Percentiles rank a stretch among this genome's conserved stretches.
Conservation (phyloP, 2,113 vertebrate genomes). For the Alexandromys fortis region DNA sequence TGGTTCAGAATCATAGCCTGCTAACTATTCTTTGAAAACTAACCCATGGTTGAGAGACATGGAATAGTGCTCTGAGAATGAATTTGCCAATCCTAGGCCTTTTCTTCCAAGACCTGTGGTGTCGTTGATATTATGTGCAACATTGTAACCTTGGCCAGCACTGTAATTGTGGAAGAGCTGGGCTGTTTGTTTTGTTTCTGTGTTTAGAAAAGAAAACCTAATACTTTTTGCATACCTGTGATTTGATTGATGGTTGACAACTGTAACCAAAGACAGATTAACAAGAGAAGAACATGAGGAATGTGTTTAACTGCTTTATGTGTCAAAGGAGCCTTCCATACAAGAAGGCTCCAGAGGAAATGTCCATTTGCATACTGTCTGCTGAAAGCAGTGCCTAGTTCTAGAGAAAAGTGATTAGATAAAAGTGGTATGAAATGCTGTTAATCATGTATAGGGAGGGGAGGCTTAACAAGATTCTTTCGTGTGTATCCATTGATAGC, state of each 20-base stretch:
- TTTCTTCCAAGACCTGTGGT: background rate
- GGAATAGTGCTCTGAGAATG: background rate
- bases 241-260: background rate
- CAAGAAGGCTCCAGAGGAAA: background rate
- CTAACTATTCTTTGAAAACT: constrained; percentile 37
- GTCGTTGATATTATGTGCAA: background rate
- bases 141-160: background rate
- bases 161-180: background rate
- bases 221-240: background rate
- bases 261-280: background rate
- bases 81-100: background rate
- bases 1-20: background rate
- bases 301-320: background rate
- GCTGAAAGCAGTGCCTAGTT: background rate
- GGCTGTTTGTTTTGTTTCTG: background rate
- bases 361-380: background rate
- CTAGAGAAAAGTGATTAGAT: background rate
- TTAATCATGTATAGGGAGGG: background rate
- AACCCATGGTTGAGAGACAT: background rate
- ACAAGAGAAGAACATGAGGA: background rate
- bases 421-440: background rate
- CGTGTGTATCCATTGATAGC: background rate
- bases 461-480: background rate
- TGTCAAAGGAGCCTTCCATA: background rate
- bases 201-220: background rate